Conservation (phyloP, 2,797 vertebrate genomes). For the Cyclura pinguis region DNA sequence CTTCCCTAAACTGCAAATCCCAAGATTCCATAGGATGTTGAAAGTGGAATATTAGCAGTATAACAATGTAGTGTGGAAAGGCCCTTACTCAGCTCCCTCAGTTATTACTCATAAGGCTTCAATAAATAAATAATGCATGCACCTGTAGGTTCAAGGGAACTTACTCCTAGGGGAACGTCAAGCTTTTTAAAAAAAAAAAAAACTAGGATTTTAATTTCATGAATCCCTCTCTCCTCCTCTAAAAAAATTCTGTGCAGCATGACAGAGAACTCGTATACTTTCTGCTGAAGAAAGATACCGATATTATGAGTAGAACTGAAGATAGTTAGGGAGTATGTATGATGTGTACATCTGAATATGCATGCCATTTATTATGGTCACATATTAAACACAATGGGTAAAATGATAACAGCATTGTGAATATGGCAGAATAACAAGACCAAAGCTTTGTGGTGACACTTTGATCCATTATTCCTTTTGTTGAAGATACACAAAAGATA, state of each 20-base stretch:
- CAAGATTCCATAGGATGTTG: too few relatives aligned
- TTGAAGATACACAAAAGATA: constrained; percentile 7
- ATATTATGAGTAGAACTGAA: background rate
- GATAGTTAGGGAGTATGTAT: background rate
- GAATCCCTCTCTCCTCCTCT: background rate
- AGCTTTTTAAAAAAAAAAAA: background rate
- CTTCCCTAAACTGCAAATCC: too few relatives aligned
- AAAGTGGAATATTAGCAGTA: too few relatives aligned
- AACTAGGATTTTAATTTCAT: background rate
- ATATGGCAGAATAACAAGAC: background rate
- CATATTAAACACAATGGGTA: background rate
- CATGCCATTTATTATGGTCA: background rate
- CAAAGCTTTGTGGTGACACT: background rate
- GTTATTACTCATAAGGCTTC: too few relatives aligned
- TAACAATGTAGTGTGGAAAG: too few relatives aligned
- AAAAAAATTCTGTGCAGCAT: background rate
- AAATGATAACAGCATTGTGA: background rate
- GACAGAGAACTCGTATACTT: background rate
- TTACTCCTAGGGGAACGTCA: too few relatives aligned
- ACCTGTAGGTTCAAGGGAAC: too few relatives aligned
- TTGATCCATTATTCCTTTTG: constrained; percentile 18
- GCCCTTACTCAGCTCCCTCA: too few relatives aligned
- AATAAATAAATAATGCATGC: too few relatives aligned
- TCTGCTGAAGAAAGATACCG: background rate
- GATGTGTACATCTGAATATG: background rate